Conservation (phyloP, 2,797 vertebrate species). For the Heterohyrax brucei region DNA sequence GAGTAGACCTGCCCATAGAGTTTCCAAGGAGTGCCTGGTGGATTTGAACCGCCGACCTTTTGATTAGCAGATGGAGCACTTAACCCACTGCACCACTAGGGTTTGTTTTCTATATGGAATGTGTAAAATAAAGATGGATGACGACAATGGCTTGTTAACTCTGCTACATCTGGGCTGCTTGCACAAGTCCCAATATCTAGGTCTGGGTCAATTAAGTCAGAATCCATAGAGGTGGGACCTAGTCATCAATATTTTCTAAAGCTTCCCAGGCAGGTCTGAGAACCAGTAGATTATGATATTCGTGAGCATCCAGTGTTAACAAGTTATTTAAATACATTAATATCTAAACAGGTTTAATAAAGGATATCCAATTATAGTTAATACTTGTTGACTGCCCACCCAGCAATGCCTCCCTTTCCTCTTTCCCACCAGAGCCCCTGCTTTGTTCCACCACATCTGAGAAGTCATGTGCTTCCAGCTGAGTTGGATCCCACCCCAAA, state of each 20-base stretch:
- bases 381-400: background rate
- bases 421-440: background rate
- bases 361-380: background rate
- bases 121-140: background rate
- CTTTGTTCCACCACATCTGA: background rate
- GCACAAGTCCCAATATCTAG: background rate
- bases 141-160: background rate
- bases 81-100: too few relatives aligned
- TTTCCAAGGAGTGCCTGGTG: too few relatives aligned
- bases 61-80: too few relatives aligned
- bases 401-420: background rate
- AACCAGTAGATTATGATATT: conserved; percentile 41
- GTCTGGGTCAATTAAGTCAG: background rate
- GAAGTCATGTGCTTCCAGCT: background rate
- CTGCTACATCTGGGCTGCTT: background rate
- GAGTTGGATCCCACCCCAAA: background rate
- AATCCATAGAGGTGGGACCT: background rate
- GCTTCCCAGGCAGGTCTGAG: background rate
- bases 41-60: too few relatives aligned
- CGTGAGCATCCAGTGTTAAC: background rate
- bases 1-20: too few relatives aligned
- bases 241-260: background rate
- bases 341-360: conserved; percentile 15
- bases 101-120: conserved; percentile 55
- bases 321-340: conserved; percentile 16